A percentile compares a stretch with the other conserved stretches of the same genome.
These are phyloP conservation scores for Onychomys leucogaster DNA, from an alignment of 2,797 vertebrate species.

Conservation along the genomic window DNA sequence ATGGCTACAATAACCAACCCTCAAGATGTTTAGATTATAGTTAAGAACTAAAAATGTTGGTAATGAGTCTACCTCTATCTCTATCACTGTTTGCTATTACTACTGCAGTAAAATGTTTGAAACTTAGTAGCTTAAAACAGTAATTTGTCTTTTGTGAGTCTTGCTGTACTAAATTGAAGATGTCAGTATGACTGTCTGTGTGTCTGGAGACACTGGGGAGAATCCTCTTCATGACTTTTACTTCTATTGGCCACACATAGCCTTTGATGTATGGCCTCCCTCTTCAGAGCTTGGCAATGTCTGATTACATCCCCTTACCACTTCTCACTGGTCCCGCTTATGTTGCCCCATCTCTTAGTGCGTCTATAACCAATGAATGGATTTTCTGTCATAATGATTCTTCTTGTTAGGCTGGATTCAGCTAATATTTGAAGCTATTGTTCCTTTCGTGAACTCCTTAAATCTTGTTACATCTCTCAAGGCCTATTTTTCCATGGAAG, in stretches of 20 bases:
- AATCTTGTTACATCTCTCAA: neutral
- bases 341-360: neutral
- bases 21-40: neutral
- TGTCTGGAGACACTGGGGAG: neutral
- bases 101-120: neutral
- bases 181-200: accelerated
- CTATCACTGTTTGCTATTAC: slow-evolving; percentile 1
- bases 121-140: neutral
- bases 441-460: neutral
- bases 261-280: neutral
- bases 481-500: neutral
- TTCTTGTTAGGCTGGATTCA: neutral
- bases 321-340: neutral
- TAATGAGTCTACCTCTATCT: neutral
- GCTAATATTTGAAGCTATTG: neutral
- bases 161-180: neutral
- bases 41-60: neutral
- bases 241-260: neutral
- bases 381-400: neutral
- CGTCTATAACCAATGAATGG: neutral
- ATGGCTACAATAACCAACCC: neutral
- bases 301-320: neutral
- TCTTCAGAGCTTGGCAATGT: neutral
- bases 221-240: neutral
- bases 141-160: neutral